Base-by-base conservation (phyloP, 2,797 vertebrate genomes). In the Siniperca scherzeri region DNA sequence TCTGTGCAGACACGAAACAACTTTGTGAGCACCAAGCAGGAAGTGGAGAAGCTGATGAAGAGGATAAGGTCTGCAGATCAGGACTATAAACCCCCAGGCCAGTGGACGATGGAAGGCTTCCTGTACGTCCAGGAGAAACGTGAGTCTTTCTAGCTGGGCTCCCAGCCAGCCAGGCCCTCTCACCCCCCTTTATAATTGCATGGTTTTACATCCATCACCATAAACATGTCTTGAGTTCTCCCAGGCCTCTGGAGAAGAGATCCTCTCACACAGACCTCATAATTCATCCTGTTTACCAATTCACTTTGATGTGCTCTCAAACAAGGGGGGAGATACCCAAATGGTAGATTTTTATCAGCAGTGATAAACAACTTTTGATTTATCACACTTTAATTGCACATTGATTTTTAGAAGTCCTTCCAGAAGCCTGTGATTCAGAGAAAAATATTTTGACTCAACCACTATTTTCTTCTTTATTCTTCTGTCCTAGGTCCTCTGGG, bases 21-120 rank as follows among this genome's bases (percentile, higher is more conserved):
- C 93, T 99, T 99, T 91, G 97, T 98, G 93, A 99, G 98, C 94
- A 99, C 98, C 1, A 97, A 98, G 69, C 98, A 99, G 94, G 98
- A 99, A 95, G 97, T 99, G 82, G 98, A 99, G 90, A 97, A 97
- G 85, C 93, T 99, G 87, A 99, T 99, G 98, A 97, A 96, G 73
- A 97, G 98, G 93, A 99, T 99, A 96, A 97, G 97, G 78, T 97
- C 98, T 6, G 98, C 98, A 76, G 97, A 97, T 92, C 97, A 98
- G 80, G 98, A 99, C 89, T 99, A 98, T 87, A 96, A 97, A 79
- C 97, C 97, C 1, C 97, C 97, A 0, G 98, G 98, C 89, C 98
- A 97, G 53, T 99, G 98, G 98, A 98, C 97, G 19, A 98, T 99
- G 98, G 98, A 99, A 87, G 98, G 98, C 80, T 99, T 99, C 90